phyloP scores from a whole-genome alignment of 2,888 invertebrate genomes.

The Mechanitis messenoides region DNA sequence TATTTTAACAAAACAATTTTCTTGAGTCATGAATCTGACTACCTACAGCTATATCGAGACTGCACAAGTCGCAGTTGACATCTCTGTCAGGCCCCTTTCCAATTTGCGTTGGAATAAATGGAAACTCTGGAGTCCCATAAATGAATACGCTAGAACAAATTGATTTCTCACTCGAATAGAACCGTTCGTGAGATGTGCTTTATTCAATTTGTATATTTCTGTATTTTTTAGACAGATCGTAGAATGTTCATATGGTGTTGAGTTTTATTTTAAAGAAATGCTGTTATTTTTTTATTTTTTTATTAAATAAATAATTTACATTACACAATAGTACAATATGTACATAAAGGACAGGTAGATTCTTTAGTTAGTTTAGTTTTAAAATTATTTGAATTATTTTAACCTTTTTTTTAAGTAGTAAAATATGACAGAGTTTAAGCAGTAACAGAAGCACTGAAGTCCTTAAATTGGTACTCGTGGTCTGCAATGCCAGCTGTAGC shows the following conservation, averaged over 20 bases:
- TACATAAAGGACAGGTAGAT: too few species aligned
- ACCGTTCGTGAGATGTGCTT: conserved; percentile 49
- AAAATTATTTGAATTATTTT: too few species aligned
- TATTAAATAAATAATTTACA: too few species aligned
- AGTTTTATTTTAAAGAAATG: background rate
- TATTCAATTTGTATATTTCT: conserved; percentile 16
- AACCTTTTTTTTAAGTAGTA: too few species aligned
- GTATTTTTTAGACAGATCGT: conserved; percentile 24
- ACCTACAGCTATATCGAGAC: conserved; percentile 41
- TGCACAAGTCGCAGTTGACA: conserved; percentile 72
- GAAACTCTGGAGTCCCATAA: conserved; percentile 68
- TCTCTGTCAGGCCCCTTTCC: conserved; percentile 68
- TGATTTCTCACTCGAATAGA: conserved; percentile 73
- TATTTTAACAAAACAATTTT: conserved; percentile 9
- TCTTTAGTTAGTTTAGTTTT: too few species aligned
- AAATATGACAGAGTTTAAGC: too few species aligned
- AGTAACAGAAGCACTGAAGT: too few species aligned
- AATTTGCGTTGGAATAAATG: conserved; percentile 73
- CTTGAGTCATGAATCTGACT: conserved; percentile 17
- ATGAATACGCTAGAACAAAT: conserved; percentile 73
- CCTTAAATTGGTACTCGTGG: too few species aligned
- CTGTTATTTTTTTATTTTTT: background rate
- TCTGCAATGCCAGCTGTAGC: too few species aligned
- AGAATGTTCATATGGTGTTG: conserved; percentile 22
- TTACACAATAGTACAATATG: too few species aligned